phyloP scores from a whole-genome alignment of 2,113 vertebrate species.

The Gymnorhina tibicen region DNA sequence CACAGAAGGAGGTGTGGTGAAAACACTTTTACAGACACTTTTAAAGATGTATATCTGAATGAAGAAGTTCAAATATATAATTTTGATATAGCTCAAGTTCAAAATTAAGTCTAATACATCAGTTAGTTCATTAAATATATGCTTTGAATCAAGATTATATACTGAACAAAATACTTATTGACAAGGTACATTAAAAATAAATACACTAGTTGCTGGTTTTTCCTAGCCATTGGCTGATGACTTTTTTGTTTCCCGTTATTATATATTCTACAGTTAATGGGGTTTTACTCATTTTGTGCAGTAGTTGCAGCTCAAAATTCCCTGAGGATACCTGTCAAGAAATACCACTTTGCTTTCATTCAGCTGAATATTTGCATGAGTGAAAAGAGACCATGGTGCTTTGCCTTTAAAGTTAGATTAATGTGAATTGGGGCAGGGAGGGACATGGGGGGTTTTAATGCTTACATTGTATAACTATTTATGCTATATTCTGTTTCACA shows the following conservation, averaged over 20 bases:
- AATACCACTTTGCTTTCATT: neutral
- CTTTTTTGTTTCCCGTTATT: neutral
- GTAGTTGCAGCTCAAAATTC: neutral
- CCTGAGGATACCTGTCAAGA: neutral
- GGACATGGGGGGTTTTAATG: neutral
- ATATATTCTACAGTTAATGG: neutral
- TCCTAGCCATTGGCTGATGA: neutral
- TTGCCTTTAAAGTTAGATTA: neutral
- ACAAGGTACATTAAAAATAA: neutral
- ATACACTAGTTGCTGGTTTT: rapidly evolving
- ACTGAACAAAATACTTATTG: neutral
- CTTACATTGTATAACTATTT: neutral
- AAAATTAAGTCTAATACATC: neutral
- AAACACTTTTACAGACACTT: neutral
- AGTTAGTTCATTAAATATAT: neutral
- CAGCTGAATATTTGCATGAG: neutral
- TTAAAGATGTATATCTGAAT: neutral
- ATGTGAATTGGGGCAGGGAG: neutral
- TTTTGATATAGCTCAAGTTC: neutral
- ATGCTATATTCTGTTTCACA: neutral
- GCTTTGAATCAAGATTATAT: neutral
- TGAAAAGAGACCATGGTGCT: neutral
- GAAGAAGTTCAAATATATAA: neutral
- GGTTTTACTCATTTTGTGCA: neutral
- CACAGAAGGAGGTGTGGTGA: neutral